Evolutionary conservation across 2,797 vertebrate species (phyloP).

Genomic region (Chiroxiphia lanceolata): DNA sequence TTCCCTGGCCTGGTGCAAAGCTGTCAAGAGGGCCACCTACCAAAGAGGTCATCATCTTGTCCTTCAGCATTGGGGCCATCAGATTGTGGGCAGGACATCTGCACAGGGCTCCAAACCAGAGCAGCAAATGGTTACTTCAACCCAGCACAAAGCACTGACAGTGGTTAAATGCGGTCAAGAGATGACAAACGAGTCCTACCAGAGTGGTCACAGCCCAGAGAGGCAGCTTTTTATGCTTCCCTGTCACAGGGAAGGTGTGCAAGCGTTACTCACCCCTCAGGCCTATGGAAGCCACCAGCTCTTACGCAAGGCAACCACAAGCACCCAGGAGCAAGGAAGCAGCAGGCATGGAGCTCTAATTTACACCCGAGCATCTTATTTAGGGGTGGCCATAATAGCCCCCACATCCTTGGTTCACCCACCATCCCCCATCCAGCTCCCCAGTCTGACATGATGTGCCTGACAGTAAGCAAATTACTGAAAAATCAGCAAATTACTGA

Average conservation of each 20-base stretch:
- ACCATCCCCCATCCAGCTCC: neutral
- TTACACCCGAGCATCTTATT: neutral
- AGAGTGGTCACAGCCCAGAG: neutral
- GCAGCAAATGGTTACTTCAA: neutral
- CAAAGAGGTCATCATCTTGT: neutral
- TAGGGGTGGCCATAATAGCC: neutral
- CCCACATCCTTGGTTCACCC: neutral
- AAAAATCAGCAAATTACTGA: neutral
- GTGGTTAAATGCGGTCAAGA: neutral
- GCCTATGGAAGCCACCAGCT: neutral
- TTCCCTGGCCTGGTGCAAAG: neutral
- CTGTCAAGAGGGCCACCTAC: neutral
- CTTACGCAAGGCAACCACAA: neutral
- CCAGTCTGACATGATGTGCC: neutral
- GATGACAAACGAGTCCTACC: conserved; percentile 12
- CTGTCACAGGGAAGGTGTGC: neutral
- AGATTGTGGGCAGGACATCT: rapidly evolving
- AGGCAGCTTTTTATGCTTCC: neutral
- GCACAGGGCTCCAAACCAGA: neutral
- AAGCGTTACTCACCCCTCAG: neutral
- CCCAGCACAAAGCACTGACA: neutral
- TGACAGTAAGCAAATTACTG: neutral
- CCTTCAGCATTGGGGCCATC: rapidly evolving
- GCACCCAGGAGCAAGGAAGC: neutral
- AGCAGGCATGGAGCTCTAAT: neutral